Evolutionary conservation across 2,113 vertebrate genomes (phyloP).

Genomic region (Puffinus mauretanicus): DNA sequence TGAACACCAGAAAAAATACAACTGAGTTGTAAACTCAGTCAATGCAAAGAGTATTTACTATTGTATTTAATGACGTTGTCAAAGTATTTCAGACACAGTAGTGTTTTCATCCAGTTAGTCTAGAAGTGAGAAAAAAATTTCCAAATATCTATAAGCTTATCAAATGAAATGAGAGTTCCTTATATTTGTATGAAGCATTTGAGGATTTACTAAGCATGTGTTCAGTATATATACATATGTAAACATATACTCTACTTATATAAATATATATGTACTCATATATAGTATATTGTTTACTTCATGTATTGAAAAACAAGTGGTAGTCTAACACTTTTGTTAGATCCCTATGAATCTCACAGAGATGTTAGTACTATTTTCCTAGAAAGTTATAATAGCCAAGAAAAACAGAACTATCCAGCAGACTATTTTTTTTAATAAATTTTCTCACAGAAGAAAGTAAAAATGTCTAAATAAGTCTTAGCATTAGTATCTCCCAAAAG

Average conservation of each 20-base stretch:
- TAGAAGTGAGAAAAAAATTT: not conserved
- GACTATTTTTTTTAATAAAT: not conserved
- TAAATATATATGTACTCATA: not conserved
- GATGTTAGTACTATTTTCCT: not conserved
- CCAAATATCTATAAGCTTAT: not conserved
- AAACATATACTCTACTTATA: not conserved
- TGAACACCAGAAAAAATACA: not conserved
- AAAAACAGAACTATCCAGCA: not conserved
- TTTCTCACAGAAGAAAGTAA: not conserved
- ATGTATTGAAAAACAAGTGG: not conserved
- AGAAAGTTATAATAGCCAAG: not conserved
- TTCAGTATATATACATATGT: not conserved
- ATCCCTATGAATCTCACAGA: not conserved
- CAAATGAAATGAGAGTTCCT: not conserved
- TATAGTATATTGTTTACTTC: not conserved
- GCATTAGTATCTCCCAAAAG: not conserved
- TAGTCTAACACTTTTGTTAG: not conserved
- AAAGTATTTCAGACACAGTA: not conserved
- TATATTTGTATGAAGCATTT: not conserved
- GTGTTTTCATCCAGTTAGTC: not conserved
- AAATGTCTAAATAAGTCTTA: not conserved
- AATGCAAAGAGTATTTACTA: not conserved
- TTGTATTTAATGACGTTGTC: not conserved
- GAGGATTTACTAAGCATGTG: not conserved
- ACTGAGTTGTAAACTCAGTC: not conserved